A percentile compares a stretch with the other conserved stretches of the same genome.
Conservation (phyloP, 2,888 invertebrate genomes). For the Abrostola triplasia region DNA sequence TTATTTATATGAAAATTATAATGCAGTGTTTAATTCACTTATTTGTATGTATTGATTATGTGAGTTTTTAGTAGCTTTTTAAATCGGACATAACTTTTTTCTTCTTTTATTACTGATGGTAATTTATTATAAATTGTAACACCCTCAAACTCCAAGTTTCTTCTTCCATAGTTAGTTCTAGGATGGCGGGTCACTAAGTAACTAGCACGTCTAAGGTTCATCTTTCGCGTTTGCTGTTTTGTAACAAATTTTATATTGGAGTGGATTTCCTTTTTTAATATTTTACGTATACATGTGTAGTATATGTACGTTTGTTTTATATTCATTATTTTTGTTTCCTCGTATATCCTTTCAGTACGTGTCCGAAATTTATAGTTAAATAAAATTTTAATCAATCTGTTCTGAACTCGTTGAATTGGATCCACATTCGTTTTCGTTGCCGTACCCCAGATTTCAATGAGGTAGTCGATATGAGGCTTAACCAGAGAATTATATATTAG, state of each 20-base stretch:
- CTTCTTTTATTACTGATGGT: too few relatives aligned
- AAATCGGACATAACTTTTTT: too few relatives aligned
- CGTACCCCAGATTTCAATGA: not conserved
- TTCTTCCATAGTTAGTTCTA: too few relatives aligned
- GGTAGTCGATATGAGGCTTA: not conserved
- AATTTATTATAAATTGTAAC: too few relatives aligned
- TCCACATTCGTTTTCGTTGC: not conserved
- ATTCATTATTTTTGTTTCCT: not conserved
- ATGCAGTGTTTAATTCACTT: too few relatives aligned
- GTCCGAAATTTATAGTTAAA: conserved; percentile 1
- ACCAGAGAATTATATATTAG: conserved; percentile 3
- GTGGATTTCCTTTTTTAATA: not conserved
- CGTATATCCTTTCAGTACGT: not conserved
- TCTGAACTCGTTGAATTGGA: not conserved
- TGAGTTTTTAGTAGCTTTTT: too few relatives aligned
- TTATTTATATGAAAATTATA: too few relatives aligned
- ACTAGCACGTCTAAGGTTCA: not conserved
- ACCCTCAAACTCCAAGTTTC: too few relatives aligned
- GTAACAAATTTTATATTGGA: conserved; percentile 1
- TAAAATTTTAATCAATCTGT: conserved; percentile 4
- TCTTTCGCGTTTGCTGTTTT: not conserved
- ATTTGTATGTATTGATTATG: too few relatives aligned
- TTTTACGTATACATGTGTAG: not conserved
- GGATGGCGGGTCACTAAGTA: not conserved
- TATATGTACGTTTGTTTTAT: not conserved